These are phyloP conservation scores for Trichacis sp. DNA, from an alignment of 2,888 invertebrate species.

Conservation along the genomic window DNA sequence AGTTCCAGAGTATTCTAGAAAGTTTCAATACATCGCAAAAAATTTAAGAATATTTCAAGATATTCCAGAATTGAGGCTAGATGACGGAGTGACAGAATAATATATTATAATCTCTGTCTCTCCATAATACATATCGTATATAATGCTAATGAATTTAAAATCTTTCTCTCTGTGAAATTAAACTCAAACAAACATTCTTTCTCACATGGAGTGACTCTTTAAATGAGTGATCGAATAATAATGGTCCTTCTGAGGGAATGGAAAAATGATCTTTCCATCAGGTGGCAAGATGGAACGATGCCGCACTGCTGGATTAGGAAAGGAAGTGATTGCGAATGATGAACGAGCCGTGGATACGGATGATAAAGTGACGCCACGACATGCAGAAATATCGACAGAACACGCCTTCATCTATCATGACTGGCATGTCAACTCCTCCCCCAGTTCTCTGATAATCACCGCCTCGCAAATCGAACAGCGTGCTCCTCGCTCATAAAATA, in stretches of 20 bases:
- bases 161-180: too few species aligned
- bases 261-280: conserved; percentile 35
- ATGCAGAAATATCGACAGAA: conserved; percentile 58
- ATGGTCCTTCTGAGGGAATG: background rate
- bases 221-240: background rate
- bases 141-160: too few species aligned
- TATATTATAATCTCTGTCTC: too few species aligned
- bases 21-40: too few species aligned
- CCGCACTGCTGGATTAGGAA: conserved; percentile 45
- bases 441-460: conserved; percentile 48
- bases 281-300: conserved; percentile 24
- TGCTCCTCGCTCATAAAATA: background rate
- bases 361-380: conserved; percentile 61
- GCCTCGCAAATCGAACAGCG: conserved; percentile 46
- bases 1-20: too few species aligned
- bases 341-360: conserved; percentile 57
- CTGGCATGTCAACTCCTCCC: conserved; percentile 37
- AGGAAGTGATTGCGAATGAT: conserved; percentile 64
- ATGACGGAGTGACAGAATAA: too few species aligned
- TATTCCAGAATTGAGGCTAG: too few species aligned
- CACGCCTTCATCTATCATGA: conserved; percentile 57
- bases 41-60: too few species aligned
- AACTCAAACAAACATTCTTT: background rate
- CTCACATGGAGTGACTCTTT: background rate
- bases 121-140: too few species aligned